Conservation (phyloP, 2,888 invertebrate species). For the Drosophila putrida region DNA sequence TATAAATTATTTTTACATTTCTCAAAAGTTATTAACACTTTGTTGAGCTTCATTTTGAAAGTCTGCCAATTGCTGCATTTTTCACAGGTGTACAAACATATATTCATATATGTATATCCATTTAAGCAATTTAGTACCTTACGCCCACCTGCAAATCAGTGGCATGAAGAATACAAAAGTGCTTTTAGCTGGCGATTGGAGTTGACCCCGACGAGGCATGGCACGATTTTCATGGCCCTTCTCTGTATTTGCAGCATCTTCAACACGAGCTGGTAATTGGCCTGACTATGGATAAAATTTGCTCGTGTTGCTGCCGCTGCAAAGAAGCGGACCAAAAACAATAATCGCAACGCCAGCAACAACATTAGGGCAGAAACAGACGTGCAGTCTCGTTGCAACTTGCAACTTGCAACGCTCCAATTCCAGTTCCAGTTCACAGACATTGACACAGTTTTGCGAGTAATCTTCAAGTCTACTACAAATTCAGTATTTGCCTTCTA, state of each 20-base stretch:
- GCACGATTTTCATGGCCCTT: conserved; percentile 66
- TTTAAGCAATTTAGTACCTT: conserved; percentile 64
- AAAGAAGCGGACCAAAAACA: conserved; percentile 52
- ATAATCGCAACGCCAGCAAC: conserved; percentile 48
- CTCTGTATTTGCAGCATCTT: conserved; percentile 33
- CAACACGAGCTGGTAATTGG: conserved; percentile 47
- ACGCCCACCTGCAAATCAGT: conserved; percentile 66
- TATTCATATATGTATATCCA: conserved; percentile 13
- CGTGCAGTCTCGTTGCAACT: conserved; percentile 24
- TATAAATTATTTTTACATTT: too few species aligned
- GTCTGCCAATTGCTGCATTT: conserved; percentile 23
- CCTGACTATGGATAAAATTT: conserved; percentile 45
- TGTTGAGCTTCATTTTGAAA: conserved; percentile 36
- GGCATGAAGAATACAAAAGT: conserved; percentile 37
- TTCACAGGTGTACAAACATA: conserved; percentile 35
- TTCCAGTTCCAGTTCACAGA: conserved; percentile 83
- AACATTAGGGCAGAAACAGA: neutral
- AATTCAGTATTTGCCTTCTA: conserved; percentile 5
- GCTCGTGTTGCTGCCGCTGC: conserved; percentile 13
- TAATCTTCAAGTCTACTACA: conserved; percentile 22
- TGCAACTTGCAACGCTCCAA: conserved; percentile 67
- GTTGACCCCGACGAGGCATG: conserved; percentile 36
- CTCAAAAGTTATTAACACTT: too few species aligned
- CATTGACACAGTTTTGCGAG: conserved; percentile 77
- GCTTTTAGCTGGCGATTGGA: conserved; percentile 28